phyloP scores from a whole-genome alignment of 2,113 vertebrate species.

The Choloepus hoffmanni region DNA sequence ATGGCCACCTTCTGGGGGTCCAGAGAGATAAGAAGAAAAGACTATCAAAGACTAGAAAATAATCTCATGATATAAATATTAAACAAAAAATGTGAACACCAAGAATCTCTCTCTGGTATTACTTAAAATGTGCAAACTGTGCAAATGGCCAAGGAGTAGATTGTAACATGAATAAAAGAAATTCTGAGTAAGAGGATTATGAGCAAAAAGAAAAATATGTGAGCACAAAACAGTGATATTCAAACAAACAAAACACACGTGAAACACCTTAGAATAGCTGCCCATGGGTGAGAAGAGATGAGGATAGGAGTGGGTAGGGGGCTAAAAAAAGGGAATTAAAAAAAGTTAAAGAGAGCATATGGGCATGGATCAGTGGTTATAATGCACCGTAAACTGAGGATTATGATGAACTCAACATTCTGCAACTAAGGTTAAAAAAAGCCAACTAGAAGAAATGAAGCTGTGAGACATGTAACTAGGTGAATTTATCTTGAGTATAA shows the following conservation, averaged over 20 bases:
- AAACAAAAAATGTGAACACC: neutral
- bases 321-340: neutral
- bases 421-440: no score
- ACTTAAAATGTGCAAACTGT: neutral
- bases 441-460: no score
- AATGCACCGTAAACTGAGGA: accelerated
- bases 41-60: neutral
- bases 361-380: accelerated
- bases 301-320: neutral
- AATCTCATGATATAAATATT: neutral
- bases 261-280: accelerated
- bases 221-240: neutral
- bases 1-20: neutral
- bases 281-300: no score
- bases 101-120: neutral
- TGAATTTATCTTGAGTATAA: no score
- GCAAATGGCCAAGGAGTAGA: neutral
- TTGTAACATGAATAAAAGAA: no score
- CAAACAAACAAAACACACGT: neutral
- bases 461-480: no score
- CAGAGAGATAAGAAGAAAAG: constrained; percentile 22
- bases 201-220: neutral
- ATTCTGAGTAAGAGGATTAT: accelerated
- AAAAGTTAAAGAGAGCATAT: neutral
- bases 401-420: neutral